These are phyloP conservation scores for Cassiopea xamachana DNA, from an alignment of 30 jellyfish, hydroid and myxozoan species.

Conservation along the genomic window DNA sequence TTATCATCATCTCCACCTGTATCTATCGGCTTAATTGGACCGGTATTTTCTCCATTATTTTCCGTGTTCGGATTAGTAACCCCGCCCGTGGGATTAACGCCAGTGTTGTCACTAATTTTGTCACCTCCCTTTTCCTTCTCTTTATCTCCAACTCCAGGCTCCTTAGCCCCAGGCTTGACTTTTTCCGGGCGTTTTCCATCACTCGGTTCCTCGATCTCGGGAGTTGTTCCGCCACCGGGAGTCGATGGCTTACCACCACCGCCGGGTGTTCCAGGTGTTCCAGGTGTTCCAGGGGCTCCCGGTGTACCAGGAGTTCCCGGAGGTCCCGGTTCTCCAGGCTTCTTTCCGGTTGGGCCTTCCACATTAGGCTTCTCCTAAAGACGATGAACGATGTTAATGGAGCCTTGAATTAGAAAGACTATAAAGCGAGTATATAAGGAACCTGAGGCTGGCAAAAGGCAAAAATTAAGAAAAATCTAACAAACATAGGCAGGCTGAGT, in stretches of 20 bases:
- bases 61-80: conserved; percentile 52
- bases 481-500: too few species aligned
- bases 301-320: conserved; percentile 61
- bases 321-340: conserved; percentile 42
- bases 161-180: conserved; percentile 47
- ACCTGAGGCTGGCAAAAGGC: too few species aligned
- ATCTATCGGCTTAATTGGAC: conserved; percentile 32
- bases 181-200: conserved; percentile 41
- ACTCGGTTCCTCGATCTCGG: conserved; percentile 32
- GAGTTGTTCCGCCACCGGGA: conserved; percentile 51
- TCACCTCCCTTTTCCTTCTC: conserved; percentile 76
- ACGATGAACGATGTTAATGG: background rate
- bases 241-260: background rate
- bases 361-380: conserved; percentile 63
- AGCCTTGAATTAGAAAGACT: background rate
- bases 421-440: too few species aligned
- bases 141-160: conserved; percentile 69
- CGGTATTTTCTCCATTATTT: conserved; percentile 66
- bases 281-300: conserved; percentile 48
- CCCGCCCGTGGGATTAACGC: conserved; percentile 69
- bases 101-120: conserved; percentile 46
- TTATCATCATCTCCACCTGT: conserved; percentile 66
- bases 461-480: too few species aligned
- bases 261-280: conserved; percentile 54
- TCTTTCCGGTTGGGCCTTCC: conserved; percentile 50